Conservation (phyloP, 2,113 vertebrate genomes). For the Rhynchopsitta pachyrhyncha region DNA sequence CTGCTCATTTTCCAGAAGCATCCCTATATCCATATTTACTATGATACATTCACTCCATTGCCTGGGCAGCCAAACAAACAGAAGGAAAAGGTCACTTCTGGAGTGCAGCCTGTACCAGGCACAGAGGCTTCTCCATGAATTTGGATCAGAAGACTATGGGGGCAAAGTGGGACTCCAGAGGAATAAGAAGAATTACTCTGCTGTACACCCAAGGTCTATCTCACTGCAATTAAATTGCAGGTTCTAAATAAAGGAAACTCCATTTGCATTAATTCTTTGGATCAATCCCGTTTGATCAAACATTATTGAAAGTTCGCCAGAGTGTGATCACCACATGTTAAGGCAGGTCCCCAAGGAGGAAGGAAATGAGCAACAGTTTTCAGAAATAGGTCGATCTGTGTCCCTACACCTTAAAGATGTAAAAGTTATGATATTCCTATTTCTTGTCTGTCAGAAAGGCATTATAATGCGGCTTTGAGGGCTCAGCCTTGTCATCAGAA, state of each 20-base stretch:
- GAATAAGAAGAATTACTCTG: neutral
- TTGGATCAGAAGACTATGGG: neutral
- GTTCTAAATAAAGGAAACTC: neutral
- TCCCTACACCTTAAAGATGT: neutral
- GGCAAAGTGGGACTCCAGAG: neutral
- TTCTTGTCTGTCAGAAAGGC: neutral
- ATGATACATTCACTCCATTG: neutral
- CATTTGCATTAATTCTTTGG: neutral
- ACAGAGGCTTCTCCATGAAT: neutral
- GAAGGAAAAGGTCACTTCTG: neutral
- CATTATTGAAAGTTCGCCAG: neutral
- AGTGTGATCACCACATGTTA: neutral
- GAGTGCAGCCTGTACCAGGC: neutral
- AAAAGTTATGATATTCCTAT: neutral
- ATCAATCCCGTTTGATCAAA: neutral
- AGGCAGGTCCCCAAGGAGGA: neutral
- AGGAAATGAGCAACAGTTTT: neutral
- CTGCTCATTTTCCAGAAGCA: neutral
- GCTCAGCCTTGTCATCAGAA: neutral
- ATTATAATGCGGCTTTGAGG: neutral
- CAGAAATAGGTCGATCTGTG: neutral
- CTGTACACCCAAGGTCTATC: neutral
- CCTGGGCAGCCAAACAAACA: neutral
- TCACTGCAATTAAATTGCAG: neutral
- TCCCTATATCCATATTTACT: neutral